Conservation (phyloP, 2,113 vertebrate genomes). For the Stegostoma tigrinum region DNA sequence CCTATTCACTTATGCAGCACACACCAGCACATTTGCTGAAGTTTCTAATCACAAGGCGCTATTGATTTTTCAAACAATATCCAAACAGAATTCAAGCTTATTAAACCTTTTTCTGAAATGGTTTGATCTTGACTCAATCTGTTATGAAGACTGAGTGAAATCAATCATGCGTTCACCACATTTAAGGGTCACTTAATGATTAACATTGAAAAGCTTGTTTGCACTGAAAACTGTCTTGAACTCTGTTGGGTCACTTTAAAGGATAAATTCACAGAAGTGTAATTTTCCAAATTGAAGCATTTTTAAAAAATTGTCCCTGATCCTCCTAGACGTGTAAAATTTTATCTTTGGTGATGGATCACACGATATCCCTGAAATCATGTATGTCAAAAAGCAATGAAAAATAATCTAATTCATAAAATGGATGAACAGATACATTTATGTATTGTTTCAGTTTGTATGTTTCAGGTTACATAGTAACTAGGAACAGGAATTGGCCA, state of each 20-base stretch:
- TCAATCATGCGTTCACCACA: constrained; percentile 33
- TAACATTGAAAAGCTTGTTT: constrained; percentile 29
- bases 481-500: too few species aligned
- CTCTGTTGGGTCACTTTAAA: not conserved
- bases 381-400: not conserved
- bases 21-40: not conserved
- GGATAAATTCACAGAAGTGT: not conserved
- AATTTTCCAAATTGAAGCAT: constrained; percentile 9
- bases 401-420: not conserved
- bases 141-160: constrained; percentile 3
- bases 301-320: not conserved
- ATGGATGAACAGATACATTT: not conserved
- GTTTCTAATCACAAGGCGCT: not conserved
- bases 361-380: not conserved
- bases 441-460: not conserved
- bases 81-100: constrained; percentile 12
- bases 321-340: not conserved
- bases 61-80: not conserved
- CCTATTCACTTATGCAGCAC: not conserved
- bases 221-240: not conserved
- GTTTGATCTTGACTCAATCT: not conserved
- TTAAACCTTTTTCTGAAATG: not conserved
- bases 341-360: not conserved
- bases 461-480: not conserved
- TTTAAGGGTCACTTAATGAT: constrained; percentile 35